phyloP scores from a whole-genome alignment of 2,888 invertebrate genomes.

The Cecidostiba fungosa region DNA sequence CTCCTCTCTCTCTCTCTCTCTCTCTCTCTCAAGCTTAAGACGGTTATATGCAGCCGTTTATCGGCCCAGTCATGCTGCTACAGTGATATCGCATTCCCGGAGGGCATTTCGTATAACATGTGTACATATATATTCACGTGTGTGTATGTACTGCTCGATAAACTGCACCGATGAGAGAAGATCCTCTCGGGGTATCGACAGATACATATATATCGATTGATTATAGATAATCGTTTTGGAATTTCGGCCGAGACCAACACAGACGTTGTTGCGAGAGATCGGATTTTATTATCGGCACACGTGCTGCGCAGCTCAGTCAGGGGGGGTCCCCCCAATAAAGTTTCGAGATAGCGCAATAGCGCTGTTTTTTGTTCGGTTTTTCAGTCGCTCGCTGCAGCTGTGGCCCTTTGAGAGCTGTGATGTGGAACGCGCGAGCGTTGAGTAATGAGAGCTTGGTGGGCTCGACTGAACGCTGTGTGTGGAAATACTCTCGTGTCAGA shows the following conservation, averaged over 20 bases:
- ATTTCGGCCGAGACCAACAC: no score
- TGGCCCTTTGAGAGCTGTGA: neutral
- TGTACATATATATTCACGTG: neutral
- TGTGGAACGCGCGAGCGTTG: no score
- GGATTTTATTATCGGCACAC: neutral
- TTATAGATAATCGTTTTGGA: neutral
- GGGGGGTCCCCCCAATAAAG: neutral
- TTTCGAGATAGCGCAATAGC: neutral
- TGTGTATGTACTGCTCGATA: neutral
- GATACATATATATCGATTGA: neutral
- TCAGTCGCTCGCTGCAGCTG: neutral
- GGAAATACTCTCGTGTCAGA: neutral
- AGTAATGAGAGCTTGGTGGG: neutral
- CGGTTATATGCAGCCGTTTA: constrained; percentile 38
- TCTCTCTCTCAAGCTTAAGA: neutral
- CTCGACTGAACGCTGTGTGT: neutral
- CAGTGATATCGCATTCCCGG: constrained; percentile 50
- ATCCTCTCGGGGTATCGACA: neutral
- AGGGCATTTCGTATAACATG: constrained; percentile 24
- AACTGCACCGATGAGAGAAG: neutral
- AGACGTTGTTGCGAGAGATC: no score
- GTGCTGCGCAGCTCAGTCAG: neutral
- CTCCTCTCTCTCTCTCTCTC: neutral
- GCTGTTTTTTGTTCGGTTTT: neutral
- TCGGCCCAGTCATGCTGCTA: constrained; percentile 42